Base-by-base conservation (phyloP, 1,140 invertebrate genomes). In the Argopecten irradians region DNA sequence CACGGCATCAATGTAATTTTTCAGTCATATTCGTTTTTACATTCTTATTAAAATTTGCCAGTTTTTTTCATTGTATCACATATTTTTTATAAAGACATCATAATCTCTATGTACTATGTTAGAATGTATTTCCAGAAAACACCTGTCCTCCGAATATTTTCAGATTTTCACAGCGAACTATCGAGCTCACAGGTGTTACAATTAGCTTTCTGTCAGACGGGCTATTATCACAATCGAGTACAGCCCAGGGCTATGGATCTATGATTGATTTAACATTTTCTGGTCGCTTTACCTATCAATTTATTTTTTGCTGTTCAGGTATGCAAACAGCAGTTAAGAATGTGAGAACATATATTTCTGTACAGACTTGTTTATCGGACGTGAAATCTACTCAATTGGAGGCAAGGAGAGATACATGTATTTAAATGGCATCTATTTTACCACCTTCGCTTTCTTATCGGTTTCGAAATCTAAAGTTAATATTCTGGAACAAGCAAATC, bases 261-360 rank as follows among this genome's bases (percentile, higher is more conserved):
- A 71, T 71, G 55, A 71, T 71, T 71, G 55, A 71, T 71, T 71
- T 71, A 71, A 28, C 55, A 71, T 71, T 71, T 71, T 71, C 55
- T 71, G n/a, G 55, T 71, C 55, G 55, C 28, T 71, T 71, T n/a
- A 71, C 55, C 55, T 28, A 71, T 28, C 55, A 71, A 71, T 71
- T 71, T 71, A 71, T 71, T 71, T 71, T 39, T 71, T 71, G 55
- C 28, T 71, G n/a, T 71, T 19, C 22, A n/a, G 55, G 55, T 28
- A 71, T 71, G 28, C 55, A 71, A 39, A 71, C 55, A 71, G 55
- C 55, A 71, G 55, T 8, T n/a, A 28, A n/a, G 55, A 71, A 71
- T 71, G 55, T 71, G 55, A 71, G 55, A 71, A 71, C n/a, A 28
- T n/a, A n/a, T 71, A 71, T 22, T 71, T n/a, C 2, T 71, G 55